Evolutionary conservation across 2,113 vertebrate species (phyloP).

Genomic region (Oceanodroma tethys): DNA sequence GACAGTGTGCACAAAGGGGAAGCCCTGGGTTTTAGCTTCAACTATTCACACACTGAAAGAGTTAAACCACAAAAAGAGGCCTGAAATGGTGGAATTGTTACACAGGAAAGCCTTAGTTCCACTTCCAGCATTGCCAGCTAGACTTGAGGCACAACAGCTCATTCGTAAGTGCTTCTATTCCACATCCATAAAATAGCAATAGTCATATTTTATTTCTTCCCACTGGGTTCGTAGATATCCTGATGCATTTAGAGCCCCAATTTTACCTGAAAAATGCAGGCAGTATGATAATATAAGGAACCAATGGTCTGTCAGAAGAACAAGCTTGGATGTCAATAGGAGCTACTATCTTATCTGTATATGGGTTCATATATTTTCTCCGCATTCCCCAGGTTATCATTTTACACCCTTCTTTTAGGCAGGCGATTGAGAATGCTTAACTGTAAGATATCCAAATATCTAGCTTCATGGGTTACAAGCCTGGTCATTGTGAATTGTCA

Average conservation of each 20-base stretch:
- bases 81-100: neutral
- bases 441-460: neutral
- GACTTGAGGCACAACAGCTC: neutral
- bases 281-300: neutral
- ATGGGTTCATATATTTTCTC: neutral
- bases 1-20: fast-evolving
- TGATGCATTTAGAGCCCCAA: neutral
- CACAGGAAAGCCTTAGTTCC: neutral
- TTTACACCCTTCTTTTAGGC: neutral
- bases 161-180: neutral
- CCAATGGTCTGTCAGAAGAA: neutral
- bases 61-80: neutral
- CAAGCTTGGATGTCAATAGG: neutral
- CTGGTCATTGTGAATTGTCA: neutral
- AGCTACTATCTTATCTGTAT: neutral
- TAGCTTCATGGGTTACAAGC: neutral
- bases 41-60: fast-evolving
- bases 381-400: neutral
- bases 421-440: neutral
- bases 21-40: neutral
- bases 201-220: neutral
- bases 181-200: neutral
- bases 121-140: neutral
- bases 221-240: neutral
- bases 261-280: neutral